These are phyloP conservation scores for Ormyrus labotus DNA, from an alignment of 2,888 invertebrate species.

Conservation along the genomic window DNA sequence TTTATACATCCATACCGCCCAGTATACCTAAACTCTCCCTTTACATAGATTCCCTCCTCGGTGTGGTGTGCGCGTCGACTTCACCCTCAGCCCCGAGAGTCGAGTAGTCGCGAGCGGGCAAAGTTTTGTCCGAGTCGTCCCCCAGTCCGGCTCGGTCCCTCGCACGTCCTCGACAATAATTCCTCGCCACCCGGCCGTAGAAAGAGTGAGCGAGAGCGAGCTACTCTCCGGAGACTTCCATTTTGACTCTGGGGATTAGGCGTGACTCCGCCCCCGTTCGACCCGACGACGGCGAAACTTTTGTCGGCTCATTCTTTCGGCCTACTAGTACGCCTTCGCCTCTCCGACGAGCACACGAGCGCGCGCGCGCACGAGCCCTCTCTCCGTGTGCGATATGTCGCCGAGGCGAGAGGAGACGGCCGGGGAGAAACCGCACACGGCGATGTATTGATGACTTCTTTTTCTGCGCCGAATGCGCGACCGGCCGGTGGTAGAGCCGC, in stretches of 20 bases:
- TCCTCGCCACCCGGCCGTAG: conserved; percentile 32
- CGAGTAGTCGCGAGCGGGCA: conserved; percentile 60
- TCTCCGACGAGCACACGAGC: not conserved
- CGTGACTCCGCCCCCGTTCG: conserved; percentile 73
- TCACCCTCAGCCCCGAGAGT: conserved; percentile 64
- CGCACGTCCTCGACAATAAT: conserved; percentile 55
- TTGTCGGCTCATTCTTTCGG: conserved; percentile 60
- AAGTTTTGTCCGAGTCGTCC: conserved; percentile 68
- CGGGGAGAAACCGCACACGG: conserved; percentile 64
- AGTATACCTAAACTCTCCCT: conserved; percentile 48
- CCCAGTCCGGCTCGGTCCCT: conserved; percentile 60
- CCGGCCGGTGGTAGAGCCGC: too few species aligned
- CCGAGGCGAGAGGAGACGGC: conserved; percentile 1
- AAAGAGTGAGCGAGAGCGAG: conserved; percentile 34
- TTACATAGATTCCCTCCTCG: not conserved
- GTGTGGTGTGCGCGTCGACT: conserved; percentile 48
- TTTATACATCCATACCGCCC: conserved; percentile 34
- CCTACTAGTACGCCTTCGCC: not conserved
- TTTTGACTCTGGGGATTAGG: conserved; percentile 76
- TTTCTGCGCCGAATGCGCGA: conserved; percentile 32
- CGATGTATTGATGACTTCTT: conserved; percentile 74
- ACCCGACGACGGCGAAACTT: conserved; percentile 63
- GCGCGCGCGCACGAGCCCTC: not conserved
- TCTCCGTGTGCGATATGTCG: not conserved
- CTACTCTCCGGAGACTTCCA: conserved; percentile 74